Base-by-base conservation (phyloP, 2,888 invertebrate species). In the Notodromas monacha region DNA sequence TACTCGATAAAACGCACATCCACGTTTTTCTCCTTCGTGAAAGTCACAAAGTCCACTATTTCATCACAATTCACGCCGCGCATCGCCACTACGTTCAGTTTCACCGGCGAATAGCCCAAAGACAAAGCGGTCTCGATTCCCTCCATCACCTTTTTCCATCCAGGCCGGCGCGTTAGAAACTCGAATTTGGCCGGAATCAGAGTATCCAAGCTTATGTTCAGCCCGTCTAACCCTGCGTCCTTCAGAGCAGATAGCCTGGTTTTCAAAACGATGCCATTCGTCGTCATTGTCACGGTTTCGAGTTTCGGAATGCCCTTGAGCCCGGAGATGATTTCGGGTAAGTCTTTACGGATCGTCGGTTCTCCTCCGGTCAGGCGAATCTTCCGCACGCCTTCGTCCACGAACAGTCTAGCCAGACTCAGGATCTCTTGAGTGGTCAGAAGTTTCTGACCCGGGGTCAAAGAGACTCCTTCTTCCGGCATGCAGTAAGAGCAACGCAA, bases 1-100 rank as follows among this genome's bases (percentile, higher is more conserved):
- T 89, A 99, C 52, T 99, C 96, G 40, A 99, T 99, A 49, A 99
- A 99, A 38, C 96, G 61, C 4, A 96, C 61, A 51, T 92, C 86
- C 1, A 96, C 54, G 34, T 66, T 61, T 45, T 66, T 64, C 35
- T 79, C 58, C 41, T 64, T 59, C 0, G 92, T 92, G 38, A 77
- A 58, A 42, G 66, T 62, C 8, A 92, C 81, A 55, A 99, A 96
- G 53, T 86, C 73, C 32, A 62, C 54, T 28, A 96, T 58, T 54
- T 96, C 96, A 42, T 86, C 74, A 38, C 86, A 81, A 47, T 96
- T 99, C 37, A 79, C 64, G 29, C 67, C 65, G 50, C 60, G 48
- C 69, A 92, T 84, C 4, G 92, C 63, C 30, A 96, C 96, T 42
- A 77, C 79, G 54, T 99, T 96, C 1, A 68, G 53, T 45, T 57